These are phyloP conservation scores for Setophaga kirtlandii DNA, from an alignment of 2,113 vertebrate species.

Conservation along the genomic window DNA sequence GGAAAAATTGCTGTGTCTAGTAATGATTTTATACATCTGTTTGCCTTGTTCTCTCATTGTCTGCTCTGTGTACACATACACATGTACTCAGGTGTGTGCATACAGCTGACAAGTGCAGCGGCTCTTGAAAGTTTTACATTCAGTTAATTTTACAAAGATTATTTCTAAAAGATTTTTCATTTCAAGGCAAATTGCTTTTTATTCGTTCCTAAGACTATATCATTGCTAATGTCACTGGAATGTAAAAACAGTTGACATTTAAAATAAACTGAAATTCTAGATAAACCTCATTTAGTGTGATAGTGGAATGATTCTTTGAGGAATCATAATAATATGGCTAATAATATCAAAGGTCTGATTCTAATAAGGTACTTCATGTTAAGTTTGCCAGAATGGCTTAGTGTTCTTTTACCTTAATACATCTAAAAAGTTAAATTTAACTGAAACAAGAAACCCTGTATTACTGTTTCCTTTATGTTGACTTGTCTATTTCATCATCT, in stretches of 20 bases:
- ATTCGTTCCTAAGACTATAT: neutral
- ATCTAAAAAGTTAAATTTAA: neutral
- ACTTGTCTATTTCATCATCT: neutral
- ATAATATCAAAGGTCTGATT: neutral
- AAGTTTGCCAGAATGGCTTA: neutral
- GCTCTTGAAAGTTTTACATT: neutral
- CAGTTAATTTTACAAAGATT: neutral
- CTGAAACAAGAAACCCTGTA: neutral
- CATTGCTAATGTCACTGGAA: neutral
- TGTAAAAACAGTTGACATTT: neutral
- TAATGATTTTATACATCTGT: neutral
- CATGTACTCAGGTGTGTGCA: neutral
- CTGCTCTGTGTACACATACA: neutral
- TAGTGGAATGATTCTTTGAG: neutral
- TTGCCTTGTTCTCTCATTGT: neutral
- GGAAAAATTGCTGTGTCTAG: neutral
- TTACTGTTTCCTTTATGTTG: neutral
- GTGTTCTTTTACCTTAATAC: neutral
- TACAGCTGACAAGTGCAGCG: neutral
- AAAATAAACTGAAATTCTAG: neutral
- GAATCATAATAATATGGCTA: neutral
- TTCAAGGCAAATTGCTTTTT: neutral
- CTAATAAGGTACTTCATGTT: neutral
- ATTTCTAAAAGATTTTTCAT: accelerated
- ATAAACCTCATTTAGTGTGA: neutral